Conservation (phyloP, 2,113 vertebrate species). For the Periophthalmodon schlosseri region DNA sequence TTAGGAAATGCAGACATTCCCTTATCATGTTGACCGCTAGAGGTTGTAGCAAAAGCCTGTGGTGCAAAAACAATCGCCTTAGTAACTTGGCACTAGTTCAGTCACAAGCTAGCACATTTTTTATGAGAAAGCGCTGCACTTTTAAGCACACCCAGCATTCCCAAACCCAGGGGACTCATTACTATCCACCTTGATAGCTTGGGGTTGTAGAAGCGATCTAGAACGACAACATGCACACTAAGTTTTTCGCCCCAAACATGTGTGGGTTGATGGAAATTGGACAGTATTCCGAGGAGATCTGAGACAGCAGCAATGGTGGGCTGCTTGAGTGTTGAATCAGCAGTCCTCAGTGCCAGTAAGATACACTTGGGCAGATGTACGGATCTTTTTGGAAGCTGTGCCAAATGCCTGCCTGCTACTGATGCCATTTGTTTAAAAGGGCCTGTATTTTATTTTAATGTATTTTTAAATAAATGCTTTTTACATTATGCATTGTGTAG, state of each 20-base stretch:
- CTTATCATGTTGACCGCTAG: slow-evolving; percentile 76
- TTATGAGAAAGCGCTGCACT: slow-evolving; percentile 48
- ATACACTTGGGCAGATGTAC: slow-evolving; percentile 40
- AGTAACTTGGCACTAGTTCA: slow-evolving; percentile 50
- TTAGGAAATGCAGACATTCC: slow-evolving; percentile 79
- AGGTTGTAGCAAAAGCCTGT: slow-evolving; percentile 46
- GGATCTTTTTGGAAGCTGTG: slow-evolving; percentile 43
- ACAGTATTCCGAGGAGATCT: slow-evolving; percentile 54
- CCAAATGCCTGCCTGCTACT: slow-evolving; percentile 19
- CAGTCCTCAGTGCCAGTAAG: slow-evolving; percentile 44
- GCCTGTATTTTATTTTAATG: no score
- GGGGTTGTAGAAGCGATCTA: neutral
- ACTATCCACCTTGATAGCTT: slow-evolving; percentile 21
- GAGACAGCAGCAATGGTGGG: slow-evolving; percentile 50
- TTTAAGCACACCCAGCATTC: slow-evolving; percentile 34
- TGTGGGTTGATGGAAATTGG: slow-evolving; percentile 36
- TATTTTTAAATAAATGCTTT: no score
- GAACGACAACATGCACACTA: slow-evolving; percentile 9
- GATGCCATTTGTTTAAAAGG: neutral
- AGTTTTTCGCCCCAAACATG: slow-evolving; percentile 33
- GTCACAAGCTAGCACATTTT: slow-evolving; percentile 49
- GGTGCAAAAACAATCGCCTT: slow-evolving; percentile 51
- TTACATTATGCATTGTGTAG: no score
- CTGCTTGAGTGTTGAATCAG: slow-evolving; percentile 69
- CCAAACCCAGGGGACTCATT: slow-evolving; percentile 40